Evolutionary conservation across 2,888 invertebrate species (phyloP).

Genomic region (Ceraclea dissimilis): DNA sequence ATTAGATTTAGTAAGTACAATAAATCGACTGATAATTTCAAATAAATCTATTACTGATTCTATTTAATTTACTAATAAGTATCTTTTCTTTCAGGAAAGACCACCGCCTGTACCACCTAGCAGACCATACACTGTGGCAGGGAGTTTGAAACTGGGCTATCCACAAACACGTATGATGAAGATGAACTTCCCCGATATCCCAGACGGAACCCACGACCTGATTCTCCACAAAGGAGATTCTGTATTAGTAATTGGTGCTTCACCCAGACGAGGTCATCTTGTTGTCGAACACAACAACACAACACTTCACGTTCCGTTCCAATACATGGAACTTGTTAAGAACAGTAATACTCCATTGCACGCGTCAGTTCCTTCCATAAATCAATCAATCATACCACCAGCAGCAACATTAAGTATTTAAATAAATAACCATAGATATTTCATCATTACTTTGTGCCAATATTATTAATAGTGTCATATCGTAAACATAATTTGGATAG

Average conservation of each 20-base stretch:
- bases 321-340: slow-evolving; percentile 64
- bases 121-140: slow-evolving; percentile 82
- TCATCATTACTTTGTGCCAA: background rate
- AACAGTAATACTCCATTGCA: slow-evolving; percentile 19
- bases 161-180: slow-evolving; percentile 89
- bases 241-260: slow-evolving; percentile 83
- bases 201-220: slow-evolving; percentile 39
- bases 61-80: background rate
- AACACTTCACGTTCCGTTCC: slow-evolving; percentile 73
- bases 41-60: no score
- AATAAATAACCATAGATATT: background rate
- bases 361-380: slow-evolving; percentile 9
- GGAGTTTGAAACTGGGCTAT: slow-evolving; percentile 85
- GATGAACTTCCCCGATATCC: slow-evolving; percentile 70
- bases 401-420: slow-evolving; percentile 24
- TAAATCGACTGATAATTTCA: background rate
- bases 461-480: background rate
- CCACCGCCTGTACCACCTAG: slow-evolving; percentile 89
- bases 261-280: slow-evolving; percentile 77
- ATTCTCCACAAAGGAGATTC: slow-evolving; percentile 57
- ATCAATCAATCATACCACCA: slow-evolving; percentile 16
- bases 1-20: slow-evolving; percentile 64
- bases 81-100: slow-evolving; percentile 54
- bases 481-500: no score
- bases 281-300: slow-evolving; percentile 73